Base-by-base conservation (phyloP, 1,140 invertebrate species). In the Cydia splendana region DNA sequence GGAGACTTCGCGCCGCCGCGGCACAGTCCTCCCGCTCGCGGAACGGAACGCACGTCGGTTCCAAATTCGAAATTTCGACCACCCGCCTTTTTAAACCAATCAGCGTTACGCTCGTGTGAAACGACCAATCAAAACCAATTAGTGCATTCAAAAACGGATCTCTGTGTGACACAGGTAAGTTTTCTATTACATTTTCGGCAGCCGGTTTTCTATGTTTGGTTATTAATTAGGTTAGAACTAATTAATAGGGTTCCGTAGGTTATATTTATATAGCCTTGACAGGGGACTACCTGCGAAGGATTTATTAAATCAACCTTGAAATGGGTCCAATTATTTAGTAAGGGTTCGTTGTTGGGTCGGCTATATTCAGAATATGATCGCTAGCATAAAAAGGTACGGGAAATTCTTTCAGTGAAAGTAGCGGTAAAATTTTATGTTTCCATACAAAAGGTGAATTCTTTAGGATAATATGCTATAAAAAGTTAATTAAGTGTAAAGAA, bases 11-110 rank as follows among this genome's bases (percentile, higher is more conserved):
- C 57, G 51, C 57, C 57, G 57, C 20, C 57, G 57, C 57, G 57
- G 57, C 57, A 62, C 57, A 62, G 57, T 62, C 20, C 57, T 7
- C 57, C 2, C 57, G 57, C 0, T 10, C 57, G 57, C 20, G 57
- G 2, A 62, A 62, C 18, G 57, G 57, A 62, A 62, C 57, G 57
- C 57, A 62, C 57, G 57, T 62, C 57, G 18, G 15, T 53, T 62
- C 57, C 57, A 62, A 62, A 62, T 62, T 62, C 20, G 57, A 62
- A 53, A 62, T 62, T 62, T 62, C 57, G 57, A 62, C 51, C 51
- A 62, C 57, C 57, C 57, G 57, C 57, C 57, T 62, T 62, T 62
- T 62, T 62, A 62, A 57, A 62, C 57, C 57, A 62, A 62, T 62
- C 57, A 24, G 57, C 6, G 57, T 24, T n/a, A 18, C 51, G 15